Percentiles rank a stretch among this genome's conserved stretches.
phyloP scores from a whole-genome alignment of 2,113 vertebrate genomes.

The Bujurquina vittata region DNA sequence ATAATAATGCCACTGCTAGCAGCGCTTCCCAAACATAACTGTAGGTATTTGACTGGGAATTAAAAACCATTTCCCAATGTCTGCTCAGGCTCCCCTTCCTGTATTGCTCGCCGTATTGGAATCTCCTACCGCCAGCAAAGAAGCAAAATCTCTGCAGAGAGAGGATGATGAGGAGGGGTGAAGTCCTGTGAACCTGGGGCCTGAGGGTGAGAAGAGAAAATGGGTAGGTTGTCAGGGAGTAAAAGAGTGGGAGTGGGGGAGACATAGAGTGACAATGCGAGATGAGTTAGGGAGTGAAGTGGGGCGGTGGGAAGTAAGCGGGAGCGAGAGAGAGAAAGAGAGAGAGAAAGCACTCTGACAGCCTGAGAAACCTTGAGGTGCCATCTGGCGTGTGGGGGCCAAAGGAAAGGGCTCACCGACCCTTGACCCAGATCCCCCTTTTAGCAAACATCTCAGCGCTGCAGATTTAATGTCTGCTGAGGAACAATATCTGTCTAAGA shows the following conservation, averaged over 20 bases:
- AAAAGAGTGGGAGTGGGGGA: conserved; percentile 42
- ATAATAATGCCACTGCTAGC: conserved; percentile 56
- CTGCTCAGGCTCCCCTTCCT: conserved; percentile 71
- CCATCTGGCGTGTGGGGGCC: conserved; percentile 81
- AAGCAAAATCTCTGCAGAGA: conserved; percentile 67
- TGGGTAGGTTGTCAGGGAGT: conserved; percentile 43
- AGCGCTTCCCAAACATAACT: conserved; percentile 55
- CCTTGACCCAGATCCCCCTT: conserved; percentile 83
- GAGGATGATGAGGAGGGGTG: conserved; percentile 39
- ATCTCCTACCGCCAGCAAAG: conserved; percentile 60
- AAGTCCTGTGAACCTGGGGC: conserved; percentile 37
- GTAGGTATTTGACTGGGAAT: conserved; percentile 55
- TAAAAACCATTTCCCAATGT: conserved; percentile 47
- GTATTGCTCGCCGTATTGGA: conserved; percentile 59
- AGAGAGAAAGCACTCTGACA: conserved; percentile 69
- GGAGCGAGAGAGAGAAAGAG: conserved; percentile 22
- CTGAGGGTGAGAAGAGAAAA: conserved; percentile 48
- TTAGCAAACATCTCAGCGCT: conserved; percentile 79
- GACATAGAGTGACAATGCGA: conserved; percentile 35
- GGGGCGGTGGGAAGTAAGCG: conserved; percentile 33
- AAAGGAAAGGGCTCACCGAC: conserved; percentile 77
- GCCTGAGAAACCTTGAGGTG: conserved; percentile 83
- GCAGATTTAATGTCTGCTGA: conserved; percentile 80
- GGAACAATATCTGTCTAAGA: conserved; percentile 78
- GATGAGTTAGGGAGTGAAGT: conserved; percentile 42